Evolutionary conservation across 2,113 vertebrate species (phyloP).

Genomic region (Sterrhoptilus dennistouni): DNA sequence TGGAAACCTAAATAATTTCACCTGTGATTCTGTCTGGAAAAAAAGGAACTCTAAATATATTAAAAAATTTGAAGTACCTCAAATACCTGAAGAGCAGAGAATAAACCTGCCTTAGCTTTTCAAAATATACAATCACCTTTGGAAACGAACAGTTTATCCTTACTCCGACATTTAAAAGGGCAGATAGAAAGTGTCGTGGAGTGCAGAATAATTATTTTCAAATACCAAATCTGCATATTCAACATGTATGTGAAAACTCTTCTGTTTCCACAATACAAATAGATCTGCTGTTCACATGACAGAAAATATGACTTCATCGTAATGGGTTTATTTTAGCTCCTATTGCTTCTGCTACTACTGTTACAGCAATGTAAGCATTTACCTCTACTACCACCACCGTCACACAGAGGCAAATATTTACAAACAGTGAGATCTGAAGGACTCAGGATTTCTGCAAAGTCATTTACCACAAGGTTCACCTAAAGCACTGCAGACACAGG

Average conservation of each 20-base stretch:
- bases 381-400: background rate
- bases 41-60: background rate
- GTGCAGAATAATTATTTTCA: background rate
- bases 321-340: background rate
- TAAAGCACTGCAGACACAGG: background rate
- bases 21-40: background rate
- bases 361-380: background rate
- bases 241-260: background rate
- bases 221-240: background rate
- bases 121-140: background rate
- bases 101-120: background rate
- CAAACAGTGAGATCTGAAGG: background rate
- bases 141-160: background rate
- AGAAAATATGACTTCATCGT: background rate
- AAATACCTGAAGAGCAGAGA: background rate
- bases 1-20: background rate
- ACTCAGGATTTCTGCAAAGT: background rate
- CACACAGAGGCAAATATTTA: background rate
- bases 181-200: background rate
- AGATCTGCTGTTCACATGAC: background rate
- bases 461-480: background rate
- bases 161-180: background rate
- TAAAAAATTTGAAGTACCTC: background rate
- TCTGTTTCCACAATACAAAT: background rate
- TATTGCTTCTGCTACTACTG: background rate